Evolutionary conservation across 1,140 invertebrate genomes (phyloP).

Genomic region (Drosophila subobscura): DNA sequence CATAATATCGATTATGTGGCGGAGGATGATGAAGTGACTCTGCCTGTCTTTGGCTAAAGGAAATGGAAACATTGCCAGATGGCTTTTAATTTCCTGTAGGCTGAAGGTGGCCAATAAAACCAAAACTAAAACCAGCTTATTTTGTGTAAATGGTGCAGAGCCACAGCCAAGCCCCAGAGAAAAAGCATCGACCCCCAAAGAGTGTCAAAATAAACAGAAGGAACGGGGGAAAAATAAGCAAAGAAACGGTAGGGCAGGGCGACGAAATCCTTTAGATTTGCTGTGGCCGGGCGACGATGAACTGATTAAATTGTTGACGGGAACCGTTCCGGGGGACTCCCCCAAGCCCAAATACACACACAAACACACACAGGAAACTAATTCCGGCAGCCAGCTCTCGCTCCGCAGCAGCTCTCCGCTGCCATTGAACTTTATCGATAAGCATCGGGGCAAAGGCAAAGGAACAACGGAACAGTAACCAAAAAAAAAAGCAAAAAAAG

Average conservation of each 20-base stretch:
- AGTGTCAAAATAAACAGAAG: slow-evolving; percentile 48
- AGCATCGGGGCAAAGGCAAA: slow-evolving; percentile 42
- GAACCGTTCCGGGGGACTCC: slow-evolving; percentile 47
- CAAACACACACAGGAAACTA: slow-evolving; percentile 53
- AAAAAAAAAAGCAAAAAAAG: slow-evolving; percentile 4
- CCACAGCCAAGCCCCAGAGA: slow-evolving; percentile 30
- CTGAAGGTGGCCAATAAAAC: slow-evolving; percentile 60
- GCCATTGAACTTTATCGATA: slow-evolving; percentile 79
- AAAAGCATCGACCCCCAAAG: slow-evolving; percentile 29
- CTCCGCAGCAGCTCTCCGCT: slow-evolving; percentile 21
- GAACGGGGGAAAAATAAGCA: not conserved
- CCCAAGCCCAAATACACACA: slow-evolving; percentile 6
- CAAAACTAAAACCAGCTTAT: slow-evolving; percentile 65
- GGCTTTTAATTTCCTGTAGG: slow-evolving; percentile 75
- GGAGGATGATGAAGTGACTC: slow-evolving; percentile 31
- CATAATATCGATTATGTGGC: slow-evolving; percentile 45
- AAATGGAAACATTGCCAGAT: slow-evolving; percentile 62
- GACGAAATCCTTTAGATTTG: slow-evolving; percentile 65
- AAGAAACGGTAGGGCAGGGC: not conserved
- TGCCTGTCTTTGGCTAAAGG: slow-evolving; percentile 16
- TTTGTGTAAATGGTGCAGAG: slow-evolving; percentile 55
- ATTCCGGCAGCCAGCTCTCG: slow-evolving; percentile 64
- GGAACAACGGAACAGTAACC: slow-evolving; percentile 1
- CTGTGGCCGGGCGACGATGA: slow-evolving; percentile 68
- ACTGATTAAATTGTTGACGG: slow-evolving; percentile 80